These are phyloP conservation scores for Luidia sarsii DNA, from an alignment of 53 echinoderm and acorn worm genomes.

Conservation along the genomic window DNA sequence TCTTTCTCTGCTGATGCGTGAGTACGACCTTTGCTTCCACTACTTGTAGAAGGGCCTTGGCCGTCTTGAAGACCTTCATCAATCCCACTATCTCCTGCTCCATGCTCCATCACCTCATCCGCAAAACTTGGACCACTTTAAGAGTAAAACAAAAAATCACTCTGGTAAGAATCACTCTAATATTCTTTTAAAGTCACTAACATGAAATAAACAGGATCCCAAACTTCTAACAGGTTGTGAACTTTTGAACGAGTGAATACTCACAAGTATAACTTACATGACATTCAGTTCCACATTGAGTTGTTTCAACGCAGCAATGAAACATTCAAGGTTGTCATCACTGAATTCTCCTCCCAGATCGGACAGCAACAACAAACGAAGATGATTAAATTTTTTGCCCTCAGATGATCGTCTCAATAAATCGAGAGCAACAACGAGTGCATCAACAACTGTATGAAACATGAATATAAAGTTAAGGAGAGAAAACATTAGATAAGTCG, in stretches of 20 bases:
- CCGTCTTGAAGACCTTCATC: slow-evolving; percentile 15
- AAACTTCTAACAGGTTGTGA: too few relatives aligned
- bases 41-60: slow-evolving; percentile 64
- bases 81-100: not conserved
- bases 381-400: slow-evolving; percentile 62
- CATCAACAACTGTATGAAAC: slow-evolving; percentile 66
- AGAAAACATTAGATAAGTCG: too few relatives aligned
- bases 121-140: slow-evolving; percentile 78
- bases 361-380: slow-evolving; percentile 71
- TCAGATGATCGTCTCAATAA: slow-evolving; percentile 53
- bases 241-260: too few relatives aligned
- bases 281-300: slow-evolving; percentile 77
- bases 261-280: slow-evolving; percentile 67
- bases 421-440: slow-evolving; percentile 81
- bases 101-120: slow-evolving; percentile 54
- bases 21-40: slow-evolving; percentile 22
- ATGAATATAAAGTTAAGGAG: too few relatives aligned
- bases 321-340: slow-evolving; percentile 72
- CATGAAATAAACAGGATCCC: not conserved
- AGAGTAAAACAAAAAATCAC: not conserved
- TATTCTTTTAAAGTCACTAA: not conserved
- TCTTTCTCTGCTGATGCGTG: slow-evolving; percentile 45
- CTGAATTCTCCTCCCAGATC: slow-evolving; percentile 87
- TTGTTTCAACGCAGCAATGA: slow-evolving; percentile 66
- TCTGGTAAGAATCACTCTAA: not conserved